Evolutionary conservation across 2,888 invertebrate species (phyloP), one percentile per base, ranked within the genome.

Genomic region (Listrodromus nycthemerus): DNA sequence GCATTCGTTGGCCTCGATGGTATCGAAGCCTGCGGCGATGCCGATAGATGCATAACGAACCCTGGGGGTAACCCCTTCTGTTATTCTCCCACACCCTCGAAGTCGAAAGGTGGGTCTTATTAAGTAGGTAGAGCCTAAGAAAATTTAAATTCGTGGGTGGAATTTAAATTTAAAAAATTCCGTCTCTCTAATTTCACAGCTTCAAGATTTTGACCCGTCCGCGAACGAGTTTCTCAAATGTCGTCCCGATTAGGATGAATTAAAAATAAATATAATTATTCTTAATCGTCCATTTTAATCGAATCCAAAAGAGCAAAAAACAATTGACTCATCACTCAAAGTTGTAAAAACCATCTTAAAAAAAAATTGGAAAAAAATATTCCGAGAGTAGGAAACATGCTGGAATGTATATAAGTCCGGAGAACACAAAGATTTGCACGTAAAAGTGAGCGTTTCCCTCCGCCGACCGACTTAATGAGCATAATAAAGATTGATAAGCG

Each of bases 401-500:
- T 45, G 13, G 41, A 45, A 16, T 37, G 37, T 37, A 10, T 37
- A 37, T 37, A n/a, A 50, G 50, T 50, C n/a, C 50, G 50, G n/a
- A 50, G n/a, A 50, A 4, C 19, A 21, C 19, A 19, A 52, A 19
- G 19, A 52, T 79, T 82, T 79, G 74, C 75, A 76, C 82, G 61
- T 67, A 63, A 79, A 76, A 76, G 71, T 71, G 75, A 82, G 66
- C 52, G 58, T 61, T 74, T 81, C 65, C 55, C 48, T 50, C 48
- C 37, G 37, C 61, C 27, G 30, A 66, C 82, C 82, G 71, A 84
- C 79, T 84, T 84, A 82, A 84, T 84, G 82, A 82, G 75, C 79
- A 79, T 84, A 82, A 84, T 84, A 79, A 82, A 79, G 84, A 86
- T 82, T 73, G 82, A 86, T 82, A 70, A 82, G 61, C 71, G 73